These are phyloP conservation scores for Trematocara macrostoma DNA, from an alignment of 2,113 vertebrate genomes.

Conservation along the genomic window DNA sequence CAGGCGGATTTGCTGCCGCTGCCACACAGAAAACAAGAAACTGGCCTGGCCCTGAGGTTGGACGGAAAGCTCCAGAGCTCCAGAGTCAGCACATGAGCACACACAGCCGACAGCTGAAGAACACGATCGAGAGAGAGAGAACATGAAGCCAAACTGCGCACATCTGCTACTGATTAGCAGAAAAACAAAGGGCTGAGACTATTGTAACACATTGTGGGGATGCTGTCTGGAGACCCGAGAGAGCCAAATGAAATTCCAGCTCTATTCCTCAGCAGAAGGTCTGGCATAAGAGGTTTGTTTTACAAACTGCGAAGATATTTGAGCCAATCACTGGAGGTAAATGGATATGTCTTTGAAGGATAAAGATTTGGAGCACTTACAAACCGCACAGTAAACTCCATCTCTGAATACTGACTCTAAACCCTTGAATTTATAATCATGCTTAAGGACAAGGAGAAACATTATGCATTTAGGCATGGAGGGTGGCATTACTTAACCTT, in stretches of 20 bases:
- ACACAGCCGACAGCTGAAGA: not conserved
- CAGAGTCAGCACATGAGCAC: not conserved
- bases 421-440: not conserved
- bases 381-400: not conserved
- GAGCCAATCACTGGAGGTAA: not conserved
- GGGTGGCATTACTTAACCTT: not conserved
- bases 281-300: not conserved
- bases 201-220: not conserved
- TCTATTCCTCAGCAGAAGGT: not conserved
- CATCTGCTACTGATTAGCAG: conserved; percentile 51
- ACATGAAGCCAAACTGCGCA: not conserved
- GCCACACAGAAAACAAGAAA: conserved; percentile 14
- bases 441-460: not conserved
- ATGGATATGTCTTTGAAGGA: not conserved
- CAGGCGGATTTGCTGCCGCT: not conserved
- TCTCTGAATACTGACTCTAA: not conserved
- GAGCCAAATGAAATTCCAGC: not conserved
- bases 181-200: conserved; percentile 32
- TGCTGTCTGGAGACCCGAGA: not conserved
- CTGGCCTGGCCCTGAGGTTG: not conserved
- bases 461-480: not conserved
- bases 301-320: not conserved
- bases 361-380: not conserved
- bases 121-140: not conserved
- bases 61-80: not conserved